Base-by-base conservation (phyloP, 2,113 vertebrate species). In the Ameiurus melas region DNA sequence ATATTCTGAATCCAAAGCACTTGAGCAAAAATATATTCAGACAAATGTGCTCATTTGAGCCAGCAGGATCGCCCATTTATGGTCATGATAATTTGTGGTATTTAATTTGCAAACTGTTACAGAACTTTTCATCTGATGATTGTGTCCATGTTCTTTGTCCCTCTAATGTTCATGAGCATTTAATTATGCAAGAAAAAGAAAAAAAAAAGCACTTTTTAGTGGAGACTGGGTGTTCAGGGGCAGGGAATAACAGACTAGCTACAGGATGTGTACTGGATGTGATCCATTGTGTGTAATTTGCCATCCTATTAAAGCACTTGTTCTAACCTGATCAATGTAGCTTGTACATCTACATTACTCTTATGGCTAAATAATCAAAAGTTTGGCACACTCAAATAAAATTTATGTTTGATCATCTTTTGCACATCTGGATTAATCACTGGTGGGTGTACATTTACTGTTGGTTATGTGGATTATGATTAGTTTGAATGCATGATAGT, bases 201-300 rank as follows among this genome's bases (percentile, higher is more conserved):
- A 64, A 27, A 22, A 4, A 78, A 80, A 71, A 53, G 83, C 89
- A 85, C 86, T 87, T 87, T 84, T 60, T 53, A 86, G 25, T 25
- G 4, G 57, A 57, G 39, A 19, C 36, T 20, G 2, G 47, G 12
- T 20, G 36, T n/a, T 60, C 14, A 33, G 20, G 70, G n/a, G 22
- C 27, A 27, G 43, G n/a, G 13, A 68, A 43, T 51, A 51, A 84
- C 53, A 51, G 66, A 47, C 51, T 89, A 22, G 22, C 22, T 73
- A 58, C 62, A 84, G 14, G 71, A 25, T 68, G 66, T 82, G 39
- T 83, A 62, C 57, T 33, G 5, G 43, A 84, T 36, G n/a, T 47
- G 53, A 47, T 85, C 58, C 55, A 19, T 30, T 66, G 58, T 75
- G 5, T 60, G 10, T 36, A n/a, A 85, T 30, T 77, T 30, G 64